Evolutionary conservation across 2,113 vertebrate species (phyloP).

Genomic region (Rana temporaria): DNA sequence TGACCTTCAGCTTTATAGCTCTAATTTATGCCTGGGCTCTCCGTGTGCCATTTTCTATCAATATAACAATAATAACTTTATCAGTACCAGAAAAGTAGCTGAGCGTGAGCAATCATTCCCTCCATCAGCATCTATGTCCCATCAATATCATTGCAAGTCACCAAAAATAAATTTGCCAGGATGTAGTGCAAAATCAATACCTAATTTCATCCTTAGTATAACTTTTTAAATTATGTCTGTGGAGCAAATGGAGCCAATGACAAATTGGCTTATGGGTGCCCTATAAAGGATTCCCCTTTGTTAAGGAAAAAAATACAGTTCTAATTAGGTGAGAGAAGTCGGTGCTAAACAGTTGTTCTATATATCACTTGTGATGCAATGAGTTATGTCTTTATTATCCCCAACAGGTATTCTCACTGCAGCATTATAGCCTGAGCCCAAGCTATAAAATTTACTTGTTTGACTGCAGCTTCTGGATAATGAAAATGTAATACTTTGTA

Average conservation of each 20-base stretch:
- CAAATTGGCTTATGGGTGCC: conserved; percentile 16
- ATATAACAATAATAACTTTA: conserved; percentile 55
- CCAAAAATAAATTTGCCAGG: conserved; percentile 45
- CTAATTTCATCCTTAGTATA: conserved; percentile 54
- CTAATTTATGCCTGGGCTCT: conserved; percentile 32
- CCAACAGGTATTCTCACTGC: background rate
- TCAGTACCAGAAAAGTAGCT: conserved; percentile 42
- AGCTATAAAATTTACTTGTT: background rate
- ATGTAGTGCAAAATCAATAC: conserved; percentile 55
- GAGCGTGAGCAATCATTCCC: conserved; percentile 43
- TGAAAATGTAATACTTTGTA: background rate
- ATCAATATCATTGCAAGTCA: conserved; percentile 52
- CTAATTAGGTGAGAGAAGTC: conserved; percentile 23
- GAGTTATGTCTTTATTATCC: conserved; percentile 25
- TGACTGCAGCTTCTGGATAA: background rate
- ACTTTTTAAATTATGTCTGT: conserved; percentile 51
- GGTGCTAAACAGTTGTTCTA: conserved; percentile 19
- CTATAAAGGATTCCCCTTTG: conserved; percentile 33
- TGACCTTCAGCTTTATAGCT: conserved; percentile 47
- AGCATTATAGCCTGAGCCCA: background rate
- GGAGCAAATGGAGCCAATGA: conserved; percentile 26
- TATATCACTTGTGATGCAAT: conserved; percentile 13
- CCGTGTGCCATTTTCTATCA: conserved; percentile 34
- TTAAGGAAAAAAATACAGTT: conserved; percentile 3
- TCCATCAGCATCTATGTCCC: conserved; percentile 46